phyloP scores from a whole-genome alignment of 2,888 invertebrate genomes.

The Megamerina dolium region DNA sequence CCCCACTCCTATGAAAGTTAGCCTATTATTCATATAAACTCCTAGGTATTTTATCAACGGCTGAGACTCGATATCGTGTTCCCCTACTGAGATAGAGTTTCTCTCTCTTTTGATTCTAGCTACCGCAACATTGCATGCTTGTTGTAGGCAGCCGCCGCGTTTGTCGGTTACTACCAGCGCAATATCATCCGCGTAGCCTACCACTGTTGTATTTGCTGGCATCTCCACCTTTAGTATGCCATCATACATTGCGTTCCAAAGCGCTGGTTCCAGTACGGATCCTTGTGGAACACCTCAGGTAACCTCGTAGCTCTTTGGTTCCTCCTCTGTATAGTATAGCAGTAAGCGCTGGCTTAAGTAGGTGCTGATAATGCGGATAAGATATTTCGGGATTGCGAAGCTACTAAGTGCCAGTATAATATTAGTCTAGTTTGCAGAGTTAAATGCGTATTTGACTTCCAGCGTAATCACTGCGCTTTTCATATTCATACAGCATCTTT shows the following conservation, averaged over 20 bases:
- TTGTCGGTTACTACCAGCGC: constrained; percentile 3
- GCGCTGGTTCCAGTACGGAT: constrained; percentile 10
- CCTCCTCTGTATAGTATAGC: constrained; percentile 10
- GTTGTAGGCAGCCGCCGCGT: not conserved
- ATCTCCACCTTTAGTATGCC: constrained; percentile 5
- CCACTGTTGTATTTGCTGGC: not conserved
- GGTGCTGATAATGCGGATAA: not conserved
- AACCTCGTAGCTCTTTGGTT: not conserved
- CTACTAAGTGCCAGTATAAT: not conserved
- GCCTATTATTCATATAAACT: too few species aligned
- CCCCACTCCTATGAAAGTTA: too few species aligned
- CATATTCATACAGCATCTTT: too few species aligned
- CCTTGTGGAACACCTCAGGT: constrained; percentile 11
- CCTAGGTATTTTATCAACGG: too few species aligned
- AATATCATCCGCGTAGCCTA: constrained; percentile 15
- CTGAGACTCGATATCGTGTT: too few species aligned
- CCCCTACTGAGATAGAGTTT: too few species aligned
- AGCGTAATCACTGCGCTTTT: constrained; percentile 7
- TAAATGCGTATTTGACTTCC: constrained; percentile 12
- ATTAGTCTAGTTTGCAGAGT: constrained; percentile 6
- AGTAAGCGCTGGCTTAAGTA: constrained; percentile 6
- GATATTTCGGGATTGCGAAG: not conserved
- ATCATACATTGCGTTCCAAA: constrained; percentile 14
- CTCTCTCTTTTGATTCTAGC: too few species aligned
- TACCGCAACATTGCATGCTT: not conserved